Evolutionary conservation across 2,113 vertebrate genomes (phyloP).

Genomic region (Egretta garzetta): DNA sequence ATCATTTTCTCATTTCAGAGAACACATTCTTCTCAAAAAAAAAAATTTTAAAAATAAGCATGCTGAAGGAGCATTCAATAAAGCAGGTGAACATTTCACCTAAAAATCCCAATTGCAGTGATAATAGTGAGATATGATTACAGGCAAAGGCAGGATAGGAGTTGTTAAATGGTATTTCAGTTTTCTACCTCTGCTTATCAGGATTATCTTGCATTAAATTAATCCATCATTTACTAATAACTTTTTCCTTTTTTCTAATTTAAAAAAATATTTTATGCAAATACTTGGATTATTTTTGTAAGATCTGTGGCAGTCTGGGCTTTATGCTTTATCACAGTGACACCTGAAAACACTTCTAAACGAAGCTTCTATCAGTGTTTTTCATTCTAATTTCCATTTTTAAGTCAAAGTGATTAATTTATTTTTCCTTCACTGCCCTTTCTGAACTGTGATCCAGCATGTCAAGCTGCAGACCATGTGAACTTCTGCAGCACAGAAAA

Average conservation of each 20-base stretch:
- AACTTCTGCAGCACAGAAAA: neutral
- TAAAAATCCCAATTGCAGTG: neutral
- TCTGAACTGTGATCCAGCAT: neutral
- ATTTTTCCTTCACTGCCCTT: neutral
- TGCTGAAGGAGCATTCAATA: neutral
- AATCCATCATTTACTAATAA: conserved; percentile 12
- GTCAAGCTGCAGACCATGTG: neutral
- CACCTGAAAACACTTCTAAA: neutral
- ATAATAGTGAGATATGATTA: neutral
- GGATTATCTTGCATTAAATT: conserved; percentile 16
- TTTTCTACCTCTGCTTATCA: neutral
- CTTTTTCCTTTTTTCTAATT: neutral
- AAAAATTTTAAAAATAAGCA: neutral
- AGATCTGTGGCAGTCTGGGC: neutral
- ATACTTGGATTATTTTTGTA: neutral
- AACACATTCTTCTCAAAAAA: neutral
- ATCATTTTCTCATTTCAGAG: neutral
- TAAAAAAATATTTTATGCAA: neutral
- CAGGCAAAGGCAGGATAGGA: neutral
- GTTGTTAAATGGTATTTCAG: neutral
- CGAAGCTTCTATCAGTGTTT: neutral
- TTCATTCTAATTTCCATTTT: conserved; percentile 10
- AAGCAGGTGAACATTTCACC: neutral
- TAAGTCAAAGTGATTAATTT: neutral
- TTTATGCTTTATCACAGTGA: neutral